Conservation (phyloP, 1,140 invertebrate species). For the Saccostrea cuccullata region DNA sequence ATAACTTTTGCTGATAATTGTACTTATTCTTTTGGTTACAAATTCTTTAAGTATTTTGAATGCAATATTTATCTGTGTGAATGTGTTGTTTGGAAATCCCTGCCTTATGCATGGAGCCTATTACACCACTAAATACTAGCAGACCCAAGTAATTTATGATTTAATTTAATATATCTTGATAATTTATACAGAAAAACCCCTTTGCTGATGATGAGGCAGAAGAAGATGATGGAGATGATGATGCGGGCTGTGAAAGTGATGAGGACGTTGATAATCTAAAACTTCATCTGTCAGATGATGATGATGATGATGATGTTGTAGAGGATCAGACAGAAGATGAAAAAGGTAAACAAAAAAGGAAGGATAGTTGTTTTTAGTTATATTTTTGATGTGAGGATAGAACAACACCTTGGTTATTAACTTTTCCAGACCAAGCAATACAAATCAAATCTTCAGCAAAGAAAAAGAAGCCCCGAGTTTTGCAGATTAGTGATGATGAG, state of each 20-base stretch:
- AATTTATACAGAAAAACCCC: conserved; percentile 61
- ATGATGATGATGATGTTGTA: conserved; percentile 39
- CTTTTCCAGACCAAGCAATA: conserved; percentile 15
- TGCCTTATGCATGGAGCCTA: too few relatives aligned
- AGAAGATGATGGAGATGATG: conserved; percentile 59
- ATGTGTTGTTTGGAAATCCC: too few relatives aligned
- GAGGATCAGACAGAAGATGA: conserved; percentile 48
- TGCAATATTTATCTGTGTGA: too few relatives aligned
- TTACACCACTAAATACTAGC: too few relatives aligned
- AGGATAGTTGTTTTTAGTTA: background rate
- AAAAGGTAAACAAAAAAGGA: background rate
- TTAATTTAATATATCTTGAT: background rate
- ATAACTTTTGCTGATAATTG: too few relatives aligned
- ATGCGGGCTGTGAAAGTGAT: conserved; percentile 61
- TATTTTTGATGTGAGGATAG: background rate
- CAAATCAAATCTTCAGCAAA: conserved; percentile 34
- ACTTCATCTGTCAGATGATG: conserved; percentile 58
- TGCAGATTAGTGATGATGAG: conserved; percentile 56
- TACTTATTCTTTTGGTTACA: too few relatives aligned
- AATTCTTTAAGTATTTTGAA: too few relatives aligned
- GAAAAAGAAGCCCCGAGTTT: conserved; percentile 47
- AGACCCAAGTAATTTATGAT: too few relatives aligned
- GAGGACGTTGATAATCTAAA: conserved; percentile 56
- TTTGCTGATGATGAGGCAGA: conserved; percentile 72
- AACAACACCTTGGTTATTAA: background rate